phyloP scores from a whole-genome alignment of 2,888 invertebrate species.

The Torymus auratus region DNA sequence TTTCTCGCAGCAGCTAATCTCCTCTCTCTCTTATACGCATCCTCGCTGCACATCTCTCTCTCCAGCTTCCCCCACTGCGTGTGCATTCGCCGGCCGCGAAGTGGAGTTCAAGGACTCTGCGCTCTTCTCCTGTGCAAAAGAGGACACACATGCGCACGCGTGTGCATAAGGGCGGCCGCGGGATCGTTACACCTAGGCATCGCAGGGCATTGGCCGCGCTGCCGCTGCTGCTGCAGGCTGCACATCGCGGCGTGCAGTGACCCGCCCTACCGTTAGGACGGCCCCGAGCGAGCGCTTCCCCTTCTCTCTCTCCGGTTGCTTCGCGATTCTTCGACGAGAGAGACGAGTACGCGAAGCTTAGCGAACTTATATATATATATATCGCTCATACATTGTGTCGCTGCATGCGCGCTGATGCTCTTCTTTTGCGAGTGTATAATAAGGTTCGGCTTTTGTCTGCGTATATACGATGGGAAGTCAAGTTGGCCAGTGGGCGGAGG shows the following conservation, averaged over 20 bases:
- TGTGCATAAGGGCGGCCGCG: constrained; percentile 69
- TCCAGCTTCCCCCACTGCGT: background rate
- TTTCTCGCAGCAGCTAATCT: no score
- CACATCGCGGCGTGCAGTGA: constrained; percentile 75
- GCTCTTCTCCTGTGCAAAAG: background rate
- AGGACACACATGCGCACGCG: constrained; percentile 15
- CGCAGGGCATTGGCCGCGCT: constrained; percentile 71
- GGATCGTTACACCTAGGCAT: constrained; percentile 74
- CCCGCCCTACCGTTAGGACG: constrained; percentile 78
- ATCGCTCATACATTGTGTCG: no score
- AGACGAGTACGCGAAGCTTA: no score
- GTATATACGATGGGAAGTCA: no score
- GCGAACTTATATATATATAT: no score
- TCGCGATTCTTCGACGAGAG: constrained; percentile 10
- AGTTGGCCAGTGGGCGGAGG: no score
- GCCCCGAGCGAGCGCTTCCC: constrained; percentile 72
- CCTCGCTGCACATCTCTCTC: no score
- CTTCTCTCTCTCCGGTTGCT: constrained; percentile 23
- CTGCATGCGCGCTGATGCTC: no score
- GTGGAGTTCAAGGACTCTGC: constrained; percentile 40
- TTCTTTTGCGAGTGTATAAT: no score
- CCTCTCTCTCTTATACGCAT: no score
- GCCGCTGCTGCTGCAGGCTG: constrained; percentile 2
- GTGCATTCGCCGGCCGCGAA: constrained; percentile 18
- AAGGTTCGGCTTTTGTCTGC: no score